Conservation (phyloP, 2,888 invertebrate species). For the Drosophila kambysellisi region DNA sequence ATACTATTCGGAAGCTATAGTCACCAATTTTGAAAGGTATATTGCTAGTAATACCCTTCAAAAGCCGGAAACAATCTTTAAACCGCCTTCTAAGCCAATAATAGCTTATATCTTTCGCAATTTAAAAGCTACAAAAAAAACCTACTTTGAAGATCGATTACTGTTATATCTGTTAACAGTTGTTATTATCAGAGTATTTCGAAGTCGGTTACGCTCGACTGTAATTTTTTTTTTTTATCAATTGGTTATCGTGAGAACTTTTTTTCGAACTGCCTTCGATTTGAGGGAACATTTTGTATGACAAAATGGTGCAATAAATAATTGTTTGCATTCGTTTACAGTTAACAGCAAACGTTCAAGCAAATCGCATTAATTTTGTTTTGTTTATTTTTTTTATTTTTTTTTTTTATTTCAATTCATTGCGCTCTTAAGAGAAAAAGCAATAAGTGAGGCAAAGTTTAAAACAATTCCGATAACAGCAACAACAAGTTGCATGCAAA, state of each 20-base stretch:
- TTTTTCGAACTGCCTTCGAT: not conserved
- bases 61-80: no score
- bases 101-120: not conserved
- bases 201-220: not conserved
- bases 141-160: not conserved
- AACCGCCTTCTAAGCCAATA: no score
- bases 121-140: not conserved
- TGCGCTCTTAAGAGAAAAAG: conserved; percentile 24
- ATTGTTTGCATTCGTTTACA: not conserved
- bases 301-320: conserved; percentile 4
- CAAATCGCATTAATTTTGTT: conserved; percentile 54
- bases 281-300: not conserved
- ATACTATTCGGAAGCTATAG: no score
- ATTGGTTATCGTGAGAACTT: not conserved
- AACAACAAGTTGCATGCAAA: conserved; percentile 28
- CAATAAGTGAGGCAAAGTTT: conserved; percentile 17
- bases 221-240: not conserved
- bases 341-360: conserved; percentile 24
- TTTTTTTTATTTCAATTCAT: conserved; percentile 37
- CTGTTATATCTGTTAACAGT: not conserved
- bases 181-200: not conserved
- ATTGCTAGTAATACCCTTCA: no score
- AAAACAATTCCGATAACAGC: conserved; percentile 21
- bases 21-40: no score
- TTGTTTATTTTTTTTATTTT: conserved; percentile 26